Base-by-base conservation (phyloP, 2,797 vertebrate genomes). In the Enteromius argenteus region DNA sequence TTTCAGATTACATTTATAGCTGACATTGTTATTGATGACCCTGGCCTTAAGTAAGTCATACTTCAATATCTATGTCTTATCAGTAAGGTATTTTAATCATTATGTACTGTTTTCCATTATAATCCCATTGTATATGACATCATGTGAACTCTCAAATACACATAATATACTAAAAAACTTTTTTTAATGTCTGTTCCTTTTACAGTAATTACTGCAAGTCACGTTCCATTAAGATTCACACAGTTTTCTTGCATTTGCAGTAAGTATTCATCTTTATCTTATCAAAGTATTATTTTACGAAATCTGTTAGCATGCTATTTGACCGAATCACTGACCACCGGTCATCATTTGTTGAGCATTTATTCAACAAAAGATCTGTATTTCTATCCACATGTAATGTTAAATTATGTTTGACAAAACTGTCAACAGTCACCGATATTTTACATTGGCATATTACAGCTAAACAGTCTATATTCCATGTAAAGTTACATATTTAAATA, bases 181-280 rank as follows among this genome's bases (percentile, higher is more conserved):
- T 53, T 15, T 58, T 3, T 21, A 44, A 64, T 53, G 3, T 71
- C 69, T 4, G 2, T 84, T 76, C 88, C 73, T 87, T 72, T 92
- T 91, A 89, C 92, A 99, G 97, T 90, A 49, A 84, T 51, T 97
- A 96, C 92, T 98, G 97, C 93, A 95, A 94, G 72, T 95, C 93
- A 82, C 71, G 2, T 46, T 62, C 90, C 9, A 84, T 96, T 91
- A 96, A 94, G 89, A 96, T 98, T 85, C 97, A 97, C 92, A 96
- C 96, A 0, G 86, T 99, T 87, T 95, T 98, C 84, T 87, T 98
- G 87, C 93, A 95, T 72, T 90, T 98, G 89, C 97, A 97, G 97
- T 98, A 95, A 97, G 97, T 97, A 89, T 88, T 42, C 0, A 14
- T 30, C 19, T 62, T n/a, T 35, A 8, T 75, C 27, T 67, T 14